Evolutionary conservation across 1,140 invertebrate genomes (phyloP).

Genomic region (Musca vetustissima): DNA sequence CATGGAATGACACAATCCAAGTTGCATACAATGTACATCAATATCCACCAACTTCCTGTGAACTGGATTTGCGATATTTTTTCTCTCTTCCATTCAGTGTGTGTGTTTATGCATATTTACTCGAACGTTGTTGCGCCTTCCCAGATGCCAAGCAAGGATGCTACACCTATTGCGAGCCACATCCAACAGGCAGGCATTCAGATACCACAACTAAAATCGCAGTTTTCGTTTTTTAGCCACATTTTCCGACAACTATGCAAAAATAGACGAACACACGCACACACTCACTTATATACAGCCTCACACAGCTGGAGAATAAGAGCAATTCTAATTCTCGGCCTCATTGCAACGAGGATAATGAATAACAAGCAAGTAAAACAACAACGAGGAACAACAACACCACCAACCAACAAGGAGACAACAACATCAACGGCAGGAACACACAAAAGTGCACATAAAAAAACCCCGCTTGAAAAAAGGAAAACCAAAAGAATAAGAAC

Average conservation of each 20-base stretch:
- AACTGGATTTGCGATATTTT: not conserved
- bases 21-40: not conserved
- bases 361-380: conserved; percentile 11
- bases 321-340: conserved; percentile 5
- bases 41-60: conserved; percentile 2
- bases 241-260: too few relatives aligned
- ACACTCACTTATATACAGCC: not conserved
- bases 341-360: conserved; percentile 19
- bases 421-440: not conserved
- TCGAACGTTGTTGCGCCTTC: not conserved
- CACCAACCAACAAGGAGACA: not conserved
- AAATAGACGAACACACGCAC: not conserved
- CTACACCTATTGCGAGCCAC: too few relatives aligned
- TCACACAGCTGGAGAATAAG: too few relatives aligned
- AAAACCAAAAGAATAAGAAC: conserved; percentile 14
- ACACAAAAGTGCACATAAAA: not conserved
- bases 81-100: not conserved
- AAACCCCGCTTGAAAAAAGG: not conserved
- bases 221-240: conserved; percentile 6
- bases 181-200: too few relatives aligned
- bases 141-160: not conserved
- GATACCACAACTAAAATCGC: not conserved
- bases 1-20: not conserved
- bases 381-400: conserved; percentile 1
- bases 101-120: not conserved